Evolutionary conservation across 2,888 invertebrate species (phyloP).

Genomic region (Trissoscelio sp.): DNA sequence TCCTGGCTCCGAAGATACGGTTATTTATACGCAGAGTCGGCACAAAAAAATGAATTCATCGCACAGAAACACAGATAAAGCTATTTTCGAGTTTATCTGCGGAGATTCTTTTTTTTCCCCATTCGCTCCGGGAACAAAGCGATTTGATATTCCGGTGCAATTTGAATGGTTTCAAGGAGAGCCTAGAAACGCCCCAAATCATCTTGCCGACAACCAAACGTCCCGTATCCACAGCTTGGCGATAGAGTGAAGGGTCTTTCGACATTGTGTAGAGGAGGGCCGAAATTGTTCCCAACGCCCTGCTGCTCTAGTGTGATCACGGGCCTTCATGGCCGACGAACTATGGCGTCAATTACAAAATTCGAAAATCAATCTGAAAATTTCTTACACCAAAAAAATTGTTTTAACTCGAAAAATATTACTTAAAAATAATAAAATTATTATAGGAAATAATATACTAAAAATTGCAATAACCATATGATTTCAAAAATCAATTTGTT

Average conservation of each 20-base stretch:
- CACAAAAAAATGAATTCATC: conserved; percentile 52
- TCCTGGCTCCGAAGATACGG: conserved; percentile 35
- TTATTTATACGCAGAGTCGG: conserved; percentile 46
- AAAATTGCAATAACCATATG: conserved; percentile 17
- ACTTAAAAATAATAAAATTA: no score
- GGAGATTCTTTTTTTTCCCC: conserved; percentile 46
- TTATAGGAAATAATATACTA: not conserved
- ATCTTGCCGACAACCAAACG: conserved; percentile 77
- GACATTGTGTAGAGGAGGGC: conserved; percentile 74
- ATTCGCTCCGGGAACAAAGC: conserved; percentile 57
- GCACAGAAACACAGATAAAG: conserved; percentile 27
- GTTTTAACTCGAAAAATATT: no score
- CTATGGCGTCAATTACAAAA: conserved; percentile 61
- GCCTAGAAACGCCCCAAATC: conserved; percentile 76
- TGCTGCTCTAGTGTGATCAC: conserved; percentile 70
- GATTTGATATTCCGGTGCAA: conserved; percentile 65
- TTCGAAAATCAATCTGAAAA: conserved; percentile 25
- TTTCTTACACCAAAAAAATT: no score
- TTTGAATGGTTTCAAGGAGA: conserved; percentile 67
- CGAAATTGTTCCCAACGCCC: conserved; percentile 76
- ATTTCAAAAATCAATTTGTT: conserved; percentile 73
- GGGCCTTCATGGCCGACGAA: conserved; percentile 69
- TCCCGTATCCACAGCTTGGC: conserved; percentile 71
- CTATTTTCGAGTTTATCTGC: conserved; percentile 52
- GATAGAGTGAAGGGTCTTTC: conserved; percentile 76